phyloP scores from a whole-genome alignment of 2,797 vertebrate genomes.

The Pogoniulus pusillus region DNA sequence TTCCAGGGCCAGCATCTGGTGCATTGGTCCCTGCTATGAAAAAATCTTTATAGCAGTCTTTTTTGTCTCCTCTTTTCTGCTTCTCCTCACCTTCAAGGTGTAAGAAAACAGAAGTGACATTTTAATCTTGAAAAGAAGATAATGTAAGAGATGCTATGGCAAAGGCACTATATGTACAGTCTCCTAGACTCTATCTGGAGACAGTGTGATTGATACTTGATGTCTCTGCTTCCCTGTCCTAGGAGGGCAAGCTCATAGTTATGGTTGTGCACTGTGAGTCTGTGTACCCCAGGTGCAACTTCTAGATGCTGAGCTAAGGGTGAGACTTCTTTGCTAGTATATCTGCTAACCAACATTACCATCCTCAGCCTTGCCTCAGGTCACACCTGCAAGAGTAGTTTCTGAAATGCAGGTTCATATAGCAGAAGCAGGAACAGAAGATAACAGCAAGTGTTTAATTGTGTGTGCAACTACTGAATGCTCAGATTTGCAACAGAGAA shows the following conservation, averaged over 20 bases:
- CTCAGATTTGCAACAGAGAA: not conserved
- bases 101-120: not conserved
- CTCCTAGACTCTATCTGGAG: not conserved
- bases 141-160: not conserved
- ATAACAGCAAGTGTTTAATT: not conserved
- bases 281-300: not conserved
- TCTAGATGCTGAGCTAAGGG: not conserved
- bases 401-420: not conserved
- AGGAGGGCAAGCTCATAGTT: rapidly evolving
- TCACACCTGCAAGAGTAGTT: not conserved
- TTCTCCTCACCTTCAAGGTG: not conserved
- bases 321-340: not conserved
- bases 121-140: not conserved
- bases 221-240: not conserved
- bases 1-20: not conserved
- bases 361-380: not conserved
- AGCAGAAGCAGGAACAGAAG: not conserved
- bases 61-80: not conserved
- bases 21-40: not conserved
- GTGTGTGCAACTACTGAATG: not conserved
- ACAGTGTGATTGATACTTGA: not conserved
- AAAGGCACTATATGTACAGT: not conserved
- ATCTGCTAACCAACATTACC: not conserved
- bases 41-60: not conserved
- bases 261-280: not conserved